Percentiles rank a stretch among this genome's conserved stretches.
Evolutionary conservation across 2,797 vertebrate genomes (phyloP).

Genomic region (Xenopus petersii): DNA sequence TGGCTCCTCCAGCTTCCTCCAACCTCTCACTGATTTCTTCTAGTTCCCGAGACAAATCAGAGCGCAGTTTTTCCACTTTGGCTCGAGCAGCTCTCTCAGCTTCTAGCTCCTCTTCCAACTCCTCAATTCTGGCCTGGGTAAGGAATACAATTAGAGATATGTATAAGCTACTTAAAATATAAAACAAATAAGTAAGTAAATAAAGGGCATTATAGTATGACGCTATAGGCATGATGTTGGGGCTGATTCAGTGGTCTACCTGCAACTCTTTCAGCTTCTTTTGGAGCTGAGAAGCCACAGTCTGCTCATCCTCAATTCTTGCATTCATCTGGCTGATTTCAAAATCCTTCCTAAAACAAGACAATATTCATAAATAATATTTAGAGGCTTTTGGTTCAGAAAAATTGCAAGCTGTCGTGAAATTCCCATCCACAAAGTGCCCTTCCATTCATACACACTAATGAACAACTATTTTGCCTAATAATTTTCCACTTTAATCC

Average conservation of each 20-base stretch:
- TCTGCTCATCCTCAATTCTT: conserved; percentile 84
- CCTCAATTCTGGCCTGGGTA: conserved; percentile 77
- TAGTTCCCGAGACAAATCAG: conserved; percentile 77
- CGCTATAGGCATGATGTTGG: too few relatives aligned
- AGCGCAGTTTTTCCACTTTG: conserved; percentile 82
- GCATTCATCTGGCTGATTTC: conserved; percentile 79
- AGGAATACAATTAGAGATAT: too few relatives aligned
- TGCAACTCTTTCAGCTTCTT: conserved; percentile 87
- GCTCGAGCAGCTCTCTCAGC: conserved; percentile 78
- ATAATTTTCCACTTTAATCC: too few relatives aligned
- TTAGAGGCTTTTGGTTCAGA: not conserved
- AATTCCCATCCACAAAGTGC: too few relatives aligned
- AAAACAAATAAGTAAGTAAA: too few relatives aligned
- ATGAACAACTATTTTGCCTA: not conserved
- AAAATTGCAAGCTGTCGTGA: too few relatives aligned
- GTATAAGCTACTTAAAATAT: too few relatives aligned
- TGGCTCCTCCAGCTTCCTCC: conserved; percentile 83
- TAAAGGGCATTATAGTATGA: too few relatives aligned
- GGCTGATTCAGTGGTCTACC: conserved; percentile 56
- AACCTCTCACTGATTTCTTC: conserved; percentile 86
- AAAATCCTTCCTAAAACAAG: conserved; percentile 80
- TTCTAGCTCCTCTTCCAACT: conserved; percentile 83
- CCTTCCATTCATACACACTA: too few relatives aligned
- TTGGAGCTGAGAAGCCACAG: conserved; percentile 74
- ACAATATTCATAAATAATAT: not conserved